Percentiles rank a stretch among this genome's conserved stretches.
Conservation (phyloP, 1,140 invertebrate genomes). For the Theocolax elegans region DNA sequence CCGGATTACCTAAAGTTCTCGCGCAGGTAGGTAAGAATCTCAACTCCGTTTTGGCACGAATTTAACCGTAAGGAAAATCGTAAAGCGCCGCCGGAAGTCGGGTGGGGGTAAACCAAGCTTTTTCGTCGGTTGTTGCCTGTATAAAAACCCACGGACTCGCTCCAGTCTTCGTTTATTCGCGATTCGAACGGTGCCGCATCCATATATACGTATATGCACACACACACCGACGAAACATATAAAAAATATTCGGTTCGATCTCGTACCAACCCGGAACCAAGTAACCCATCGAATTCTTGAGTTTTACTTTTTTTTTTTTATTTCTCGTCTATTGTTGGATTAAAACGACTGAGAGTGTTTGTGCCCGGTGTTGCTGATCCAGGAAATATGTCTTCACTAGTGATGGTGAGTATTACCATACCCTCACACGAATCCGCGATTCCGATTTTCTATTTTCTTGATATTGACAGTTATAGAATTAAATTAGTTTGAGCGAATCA, state of each 20-base stretch:
- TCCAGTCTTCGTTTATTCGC: conserved; percentile 38
- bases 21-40: too few species aligned
- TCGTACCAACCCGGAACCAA: too few species aligned
- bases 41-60: too few species aligned
- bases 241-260: too few species aligned
- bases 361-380: neutral
- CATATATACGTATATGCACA: too few species aligned
- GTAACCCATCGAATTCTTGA: neutral
- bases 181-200: too few species aligned
- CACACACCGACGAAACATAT: neutral
- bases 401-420: conserved; percentile 52
- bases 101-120: conserved; percentile 13
- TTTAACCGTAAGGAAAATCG: too few species aligned
- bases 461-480: too few species aligned
- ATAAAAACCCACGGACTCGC: conserved; percentile 31
- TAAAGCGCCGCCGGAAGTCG: neutral
- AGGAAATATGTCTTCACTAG: conserved; percentile 24
- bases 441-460: too few species aligned
- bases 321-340: neutral
- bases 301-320: neutral
- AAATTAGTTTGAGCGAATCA: too few species aligned
- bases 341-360: conserved; percentile 17
- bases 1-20: too few species aligned
- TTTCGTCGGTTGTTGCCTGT: conserved; percentile 10
- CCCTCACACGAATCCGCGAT: too few species aligned